Evolutionary conservation across 2,113 vertebrate species (phyloP).

Genomic region (Periophthalmodon schlosseri): DNA sequence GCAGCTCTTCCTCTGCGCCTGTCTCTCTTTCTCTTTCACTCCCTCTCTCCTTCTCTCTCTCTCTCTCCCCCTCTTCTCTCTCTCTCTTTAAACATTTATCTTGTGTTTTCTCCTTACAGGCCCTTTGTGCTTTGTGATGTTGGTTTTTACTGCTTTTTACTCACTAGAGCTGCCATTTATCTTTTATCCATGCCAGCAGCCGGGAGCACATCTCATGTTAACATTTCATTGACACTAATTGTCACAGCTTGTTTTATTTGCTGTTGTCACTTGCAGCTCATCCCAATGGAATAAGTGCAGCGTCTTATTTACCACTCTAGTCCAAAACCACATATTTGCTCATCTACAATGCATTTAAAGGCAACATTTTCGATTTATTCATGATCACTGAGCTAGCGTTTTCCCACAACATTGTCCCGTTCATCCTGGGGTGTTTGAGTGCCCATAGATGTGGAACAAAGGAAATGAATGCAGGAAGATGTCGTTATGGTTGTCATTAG

Average conservation of each 20-base stretch:
- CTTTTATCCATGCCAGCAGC: slow-evolving; percentile 75
- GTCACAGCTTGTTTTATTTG: slow-evolving; percentile 57
- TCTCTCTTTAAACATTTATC: slow-evolving; percentile 90
- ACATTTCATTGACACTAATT: slow-evolving; percentile 71
- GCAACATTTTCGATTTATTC: background rate
- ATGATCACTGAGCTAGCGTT: background rate
- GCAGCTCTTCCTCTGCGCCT: slow-evolving; percentile 59
- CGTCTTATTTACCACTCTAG: background rate
- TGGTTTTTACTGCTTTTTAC: slow-evolving; percentile 77
- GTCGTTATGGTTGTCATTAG: slow-evolving; percentile 47
- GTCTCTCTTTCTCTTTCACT: slow-evolving; percentile 40
- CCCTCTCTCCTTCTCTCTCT: slow-evolving; percentile 27
- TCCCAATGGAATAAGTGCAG: slow-evolving; percentile 55
- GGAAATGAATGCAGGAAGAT: slow-evolving; percentile 32
- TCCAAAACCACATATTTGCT: background rate
- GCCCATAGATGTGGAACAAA: slow-evolving; percentile 25
- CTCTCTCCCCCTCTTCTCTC: slow-evolving; percentile 40
- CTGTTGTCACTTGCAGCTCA: slow-evolving; percentile 58
- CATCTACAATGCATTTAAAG: background rate
- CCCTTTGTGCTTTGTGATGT: slow-evolving; percentile 77
- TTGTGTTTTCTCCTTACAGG: slow-evolving; percentile 78
- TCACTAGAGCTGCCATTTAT: slow-evolving; percentile 74
- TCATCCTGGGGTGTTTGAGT: slow-evolving; percentile 32
- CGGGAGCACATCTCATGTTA: slow-evolving; percentile 51
- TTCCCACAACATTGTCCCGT: slow-evolving; percentile 16